Percentiles rank a stretch among this genome's conserved stretches.
phyloP scores from a whole-genome alignment of 2,113 vertebrate species.

The Equus przewalskii region DNA sequence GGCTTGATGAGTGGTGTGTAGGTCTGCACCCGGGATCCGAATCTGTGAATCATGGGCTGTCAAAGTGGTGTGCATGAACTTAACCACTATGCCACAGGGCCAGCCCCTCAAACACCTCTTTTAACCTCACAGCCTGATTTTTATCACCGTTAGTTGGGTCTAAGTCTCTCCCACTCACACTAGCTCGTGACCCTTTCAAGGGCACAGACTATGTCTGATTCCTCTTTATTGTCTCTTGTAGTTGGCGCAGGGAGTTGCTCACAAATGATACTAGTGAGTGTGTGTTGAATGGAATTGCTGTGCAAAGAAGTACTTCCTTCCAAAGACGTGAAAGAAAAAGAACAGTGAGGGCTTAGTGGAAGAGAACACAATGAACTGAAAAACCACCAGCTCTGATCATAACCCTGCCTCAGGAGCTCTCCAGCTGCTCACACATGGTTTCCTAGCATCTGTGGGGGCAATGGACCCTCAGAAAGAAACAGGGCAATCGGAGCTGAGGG shows the following conservation, averaged over 20 bases:
- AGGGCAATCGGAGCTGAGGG: neutral
- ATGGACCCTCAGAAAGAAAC: neutral
- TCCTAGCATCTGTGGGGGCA: neutral
- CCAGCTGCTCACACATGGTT: neutral
- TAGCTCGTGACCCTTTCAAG: neutral
- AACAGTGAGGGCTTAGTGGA: neutral
- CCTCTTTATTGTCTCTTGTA: constrained; percentile 38
- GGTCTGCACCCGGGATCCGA: no score
- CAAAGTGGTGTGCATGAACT: no score
- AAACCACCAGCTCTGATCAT: constrained; percentile 62
- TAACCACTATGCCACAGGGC: no score
- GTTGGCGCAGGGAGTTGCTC: neutral
- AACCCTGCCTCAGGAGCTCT: neutral
- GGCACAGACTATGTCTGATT: neutral
- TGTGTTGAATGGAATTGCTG: neutral
- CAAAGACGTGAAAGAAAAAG: neutral
- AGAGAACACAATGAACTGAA: constrained; percentile 21
- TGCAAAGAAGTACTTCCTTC: neutral
- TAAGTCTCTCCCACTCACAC: neutral
- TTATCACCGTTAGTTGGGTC: neutral
- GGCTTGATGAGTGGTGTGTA: no score
- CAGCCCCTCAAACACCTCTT: no score
- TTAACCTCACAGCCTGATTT: neutral
- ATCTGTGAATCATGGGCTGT: no score
- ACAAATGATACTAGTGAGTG: constrained; percentile 5